phyloP scores from a whole-genome alignment of 2,797 vertebrate species.

The Eulemur rubriventer region DNA sequence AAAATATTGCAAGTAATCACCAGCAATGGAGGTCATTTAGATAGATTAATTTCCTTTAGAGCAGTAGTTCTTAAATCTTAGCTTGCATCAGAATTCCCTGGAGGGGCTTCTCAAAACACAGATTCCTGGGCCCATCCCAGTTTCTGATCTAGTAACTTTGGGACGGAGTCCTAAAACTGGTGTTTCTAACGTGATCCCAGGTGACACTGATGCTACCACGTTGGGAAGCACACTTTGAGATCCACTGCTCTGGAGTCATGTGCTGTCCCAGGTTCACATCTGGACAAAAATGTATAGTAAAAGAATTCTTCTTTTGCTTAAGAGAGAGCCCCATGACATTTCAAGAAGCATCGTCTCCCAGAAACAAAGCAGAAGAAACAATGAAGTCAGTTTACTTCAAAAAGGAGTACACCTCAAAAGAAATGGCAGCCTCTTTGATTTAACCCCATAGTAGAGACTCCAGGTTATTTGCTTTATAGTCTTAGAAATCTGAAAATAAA shows the following conservation, averaged over 20 bases:
- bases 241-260: not conserved
- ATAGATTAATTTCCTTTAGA: not conserved
- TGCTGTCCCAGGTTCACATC: not conserved
- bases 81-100: not conserved
- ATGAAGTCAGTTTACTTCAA: not conserved
- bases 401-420: not conserved
- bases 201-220: not conserved
- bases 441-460: not conserved
- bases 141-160: not conserved
- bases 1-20: slow-evolving; percentile 40
- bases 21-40: not conserved
- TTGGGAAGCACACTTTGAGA: not conserved
- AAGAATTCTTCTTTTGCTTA: not conserved
- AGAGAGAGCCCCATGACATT: not conserved
- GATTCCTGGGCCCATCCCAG: not conserved
- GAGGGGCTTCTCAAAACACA: not conserved
- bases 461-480: not conserved
- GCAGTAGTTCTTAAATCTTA: not conserved
- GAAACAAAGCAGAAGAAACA: not conserved
- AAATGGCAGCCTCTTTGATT: not conserved
- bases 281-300: not conserved
- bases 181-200: not conserved
- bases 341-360: not conserved
- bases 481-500: slow-evolving; percentile 72
- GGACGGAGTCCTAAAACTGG: not conserved